Conservation (phyloP, 2,888 invertebrate genomes). For the Mimumesa dahlbomi region DNA sequence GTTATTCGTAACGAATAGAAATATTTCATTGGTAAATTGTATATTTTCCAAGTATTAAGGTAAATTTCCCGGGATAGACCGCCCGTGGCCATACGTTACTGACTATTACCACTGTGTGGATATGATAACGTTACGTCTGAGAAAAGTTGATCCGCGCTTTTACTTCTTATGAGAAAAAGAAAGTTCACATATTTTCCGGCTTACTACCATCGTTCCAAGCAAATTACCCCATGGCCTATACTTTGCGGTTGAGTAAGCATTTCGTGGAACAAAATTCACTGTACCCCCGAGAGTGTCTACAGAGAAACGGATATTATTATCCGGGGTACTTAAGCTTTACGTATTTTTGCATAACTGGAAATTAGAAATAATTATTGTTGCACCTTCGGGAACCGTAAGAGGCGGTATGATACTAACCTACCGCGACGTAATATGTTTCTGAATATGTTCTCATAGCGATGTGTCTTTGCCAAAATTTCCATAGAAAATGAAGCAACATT, state of each 20-base stretch:
- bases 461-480: slow-evolving; percentile 10
- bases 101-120: background rate
- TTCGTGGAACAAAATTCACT: slow-evolving; percentile 62
- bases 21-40: too few species aligned
- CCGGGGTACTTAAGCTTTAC: slow-evolving; percentile 70
- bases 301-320: slow-evolving; percentile 68
- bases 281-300: slow-evolving; percentile 62
- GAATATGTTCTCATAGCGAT: background rate
- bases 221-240: slow-evolving; percentile 44
- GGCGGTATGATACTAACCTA: slow-evolving; percentile 12
- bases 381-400: slow-evolving; percentile 58
- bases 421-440: background rate
- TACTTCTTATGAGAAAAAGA: slow-evolving; percentile 20
- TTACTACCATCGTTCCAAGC: slow-evolving; percentile 39
- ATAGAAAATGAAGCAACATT: too few species aligned
- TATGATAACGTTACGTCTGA: background rate
- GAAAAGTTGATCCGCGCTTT: background rate
- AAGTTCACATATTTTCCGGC: slow-evolving; percentile 14
- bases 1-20: too few species aligned
- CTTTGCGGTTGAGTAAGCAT: slow-evolving; percentile 43
- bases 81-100: background rate
- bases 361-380: slow-evolving; percentile 75
- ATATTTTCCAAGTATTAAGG: too few species aligned
- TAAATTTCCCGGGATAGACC: too few species aligned
- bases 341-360: slow-evolving; percentile 75